Conservation (phyloP, 1,140 invertebrate species). For the Telenomus remus region DNA sequence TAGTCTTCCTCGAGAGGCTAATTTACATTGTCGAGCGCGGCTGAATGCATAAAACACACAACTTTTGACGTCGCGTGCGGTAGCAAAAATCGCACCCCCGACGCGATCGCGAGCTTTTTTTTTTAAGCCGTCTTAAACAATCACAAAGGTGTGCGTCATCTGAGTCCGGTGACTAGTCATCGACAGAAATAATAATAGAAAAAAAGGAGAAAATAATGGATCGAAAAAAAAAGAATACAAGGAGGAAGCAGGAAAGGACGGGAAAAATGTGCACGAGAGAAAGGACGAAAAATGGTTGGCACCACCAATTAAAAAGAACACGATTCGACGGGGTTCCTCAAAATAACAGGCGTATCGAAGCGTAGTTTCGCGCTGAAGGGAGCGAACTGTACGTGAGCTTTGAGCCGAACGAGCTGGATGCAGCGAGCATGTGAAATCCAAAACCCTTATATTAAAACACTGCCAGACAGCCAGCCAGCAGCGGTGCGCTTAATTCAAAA, state of each 20-base stretch:
- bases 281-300: constrained; percentile 37
- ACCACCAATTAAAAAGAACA: constrained; percentile 68
- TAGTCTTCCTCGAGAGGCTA: constrained; percentile 46
- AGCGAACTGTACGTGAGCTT: constrained; percentile 28
- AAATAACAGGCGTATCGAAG: constrained; percentile 67
- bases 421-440: constrained; percentile 64
- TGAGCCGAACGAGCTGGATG: constrained; percentile 52
- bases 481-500: constrained; percentile 65
- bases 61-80: constrained; percentile 16
- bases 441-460: constrained; percentile 69
- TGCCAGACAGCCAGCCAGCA: constrained; percentile 55
- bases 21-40: constrained; percentile 44
- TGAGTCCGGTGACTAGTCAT: constrained; percentile 7
- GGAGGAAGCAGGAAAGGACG: not conserved
- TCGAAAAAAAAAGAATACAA: constrained; percentile 2
- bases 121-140: constrained; percentile 6
- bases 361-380: constrained; percentile 57
- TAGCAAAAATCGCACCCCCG: constrained; percentile 13
- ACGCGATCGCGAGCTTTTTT: not conserved
- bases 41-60: constrained; percentile 33
- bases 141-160: constrained; percentile 10
- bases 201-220: constrained; percentile 2
- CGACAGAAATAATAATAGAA: constrained; percentile 9
- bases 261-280: not conserved
- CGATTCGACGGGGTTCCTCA: constrained; percentile 63